Conservation (phyloP, 2,797 vertebrate genomes). For the Pseudochirops cupreus region DNA sequence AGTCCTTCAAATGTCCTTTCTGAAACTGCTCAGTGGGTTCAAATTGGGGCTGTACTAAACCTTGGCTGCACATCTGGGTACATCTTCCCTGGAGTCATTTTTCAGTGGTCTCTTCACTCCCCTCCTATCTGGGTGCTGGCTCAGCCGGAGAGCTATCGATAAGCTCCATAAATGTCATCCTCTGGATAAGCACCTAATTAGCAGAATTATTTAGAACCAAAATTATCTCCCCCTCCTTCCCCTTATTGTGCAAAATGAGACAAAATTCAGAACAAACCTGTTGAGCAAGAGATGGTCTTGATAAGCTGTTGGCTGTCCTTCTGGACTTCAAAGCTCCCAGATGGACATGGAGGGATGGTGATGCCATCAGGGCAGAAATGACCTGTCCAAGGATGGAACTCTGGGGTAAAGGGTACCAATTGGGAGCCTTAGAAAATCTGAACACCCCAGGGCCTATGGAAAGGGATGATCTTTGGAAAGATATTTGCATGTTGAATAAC, state of each 20-base stretch:
- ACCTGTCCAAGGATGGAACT: conserved; percentile 80
- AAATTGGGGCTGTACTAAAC: neutral
- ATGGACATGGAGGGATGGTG: conserved; percentile 83
- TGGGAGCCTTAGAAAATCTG: neutral
- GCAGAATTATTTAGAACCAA: conserved; percentile 9
- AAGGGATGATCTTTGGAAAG: neutral
- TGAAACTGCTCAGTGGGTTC: neutral
- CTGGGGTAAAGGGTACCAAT: neutral
- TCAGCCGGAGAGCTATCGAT: neutral
- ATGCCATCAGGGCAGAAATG: conserved; percentile 87
- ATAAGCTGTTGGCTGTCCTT: conserved; percentile 83
- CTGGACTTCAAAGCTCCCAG: conserved; percentile 87
- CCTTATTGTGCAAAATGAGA: neutral
- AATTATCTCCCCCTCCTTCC: neutral
- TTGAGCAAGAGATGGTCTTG: conserved; percentile 86
- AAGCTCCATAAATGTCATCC: neutral
- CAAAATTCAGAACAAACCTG: conserved; percentile 84
- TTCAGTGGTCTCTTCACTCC: neutral
- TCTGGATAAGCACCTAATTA: conserved; percentile 1
- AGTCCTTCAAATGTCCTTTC: neutral
- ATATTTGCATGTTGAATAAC: neutral
- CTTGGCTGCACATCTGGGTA: neutral
- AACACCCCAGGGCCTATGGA: neutral
- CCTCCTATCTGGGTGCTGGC: neutral
- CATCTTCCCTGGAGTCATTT: conserved; percentile 19